Conservation (phyloP, 2,888 invertebrate genomes). For the Athetis lepigone region DNA sequence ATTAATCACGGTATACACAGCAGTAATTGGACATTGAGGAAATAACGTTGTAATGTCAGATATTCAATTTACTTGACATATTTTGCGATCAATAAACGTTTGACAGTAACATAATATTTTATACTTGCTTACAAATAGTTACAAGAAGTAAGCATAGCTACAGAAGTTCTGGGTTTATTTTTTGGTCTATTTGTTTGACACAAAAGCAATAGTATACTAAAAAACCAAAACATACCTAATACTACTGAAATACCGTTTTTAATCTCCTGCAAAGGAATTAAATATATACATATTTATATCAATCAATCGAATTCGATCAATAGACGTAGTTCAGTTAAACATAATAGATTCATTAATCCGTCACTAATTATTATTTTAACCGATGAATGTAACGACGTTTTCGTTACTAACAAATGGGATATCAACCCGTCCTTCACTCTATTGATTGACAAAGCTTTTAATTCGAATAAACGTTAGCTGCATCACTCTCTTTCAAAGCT, state of each 20-base stretch:
- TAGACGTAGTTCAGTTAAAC: background rate
- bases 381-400: background rate
- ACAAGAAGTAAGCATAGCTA: background rate
- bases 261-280: no score
- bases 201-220: no score
- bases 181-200: no score
- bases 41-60: constrained; percentile 38
- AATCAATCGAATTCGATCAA: background rate
- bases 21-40: constrained; percentile 41
- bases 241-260: no score
- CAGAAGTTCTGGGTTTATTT: no score
- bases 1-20: constrained; percentile 37
- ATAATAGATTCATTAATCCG: constrained; percentile 5
- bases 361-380: background rate
- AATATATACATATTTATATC: no score
- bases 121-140: no score
- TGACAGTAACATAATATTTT: constrained; percentile 1
- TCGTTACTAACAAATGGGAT: background rate
- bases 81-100: constrained; percentile 34
- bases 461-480: constrained; percentile 2
- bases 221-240: no score
- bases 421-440: background rate
- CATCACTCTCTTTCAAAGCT: constrained; percentile 14
- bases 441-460: constrained; percentile 3
- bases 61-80: constrained; percentile 41